Base-by-base conservation (phyloP, 1,140 invertebrate species). In the Phymorhynchus buccinoides region DNA sequence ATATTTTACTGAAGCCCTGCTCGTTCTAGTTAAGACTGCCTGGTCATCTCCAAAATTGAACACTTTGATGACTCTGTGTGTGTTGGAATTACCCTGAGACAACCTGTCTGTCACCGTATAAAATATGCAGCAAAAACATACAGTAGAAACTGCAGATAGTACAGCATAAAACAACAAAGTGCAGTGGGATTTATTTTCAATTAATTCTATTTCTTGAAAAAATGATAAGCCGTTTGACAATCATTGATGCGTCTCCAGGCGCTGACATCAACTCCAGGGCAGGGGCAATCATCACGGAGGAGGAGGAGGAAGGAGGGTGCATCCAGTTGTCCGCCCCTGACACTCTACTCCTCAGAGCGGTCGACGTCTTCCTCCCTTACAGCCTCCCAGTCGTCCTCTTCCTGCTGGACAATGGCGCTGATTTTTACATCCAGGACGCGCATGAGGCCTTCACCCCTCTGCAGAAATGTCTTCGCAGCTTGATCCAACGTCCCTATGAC, bases 181-280 rank as follows among this genome's bases (percentile, higher is more conserved):
- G n/a, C n/a, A n/a, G n/a, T n/a, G n/a, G n/a, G n/a, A n/a, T n/a
- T n/a, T n/a, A 52, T 62, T 62, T 62, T 62, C 22, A 6, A 16
- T 62, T 62, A 6, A 18, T 62, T 22, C 22, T 14, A 3, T 62
- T 62, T 27, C 1, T 3, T 3, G 0, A 1, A 0, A 52, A 52
- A 52, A 52, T 52, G 12, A 2, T 14, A 52, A n/a, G n/a, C n/a
- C n/a, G n/a, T 48, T 62, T 62, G 14, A 12, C 22, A 62, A 22
- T 62, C 22, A 22, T 62, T 62, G 0, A 22, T 27, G 12, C n/a
- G 56, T 62, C 18, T 62, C 4, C 56, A 62, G 56, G 56, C 22
- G 56, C 56, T 62, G 56, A 62, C n/a, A 62, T 62, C 56, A 62
- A 62, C 56, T 62, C 56, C 56, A 62, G 18, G n/a, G 56, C 56